Base-by-base conservation (phyloP, 2,888 invertebrate species). In the Hemicrepidius hirtus region DNA sequence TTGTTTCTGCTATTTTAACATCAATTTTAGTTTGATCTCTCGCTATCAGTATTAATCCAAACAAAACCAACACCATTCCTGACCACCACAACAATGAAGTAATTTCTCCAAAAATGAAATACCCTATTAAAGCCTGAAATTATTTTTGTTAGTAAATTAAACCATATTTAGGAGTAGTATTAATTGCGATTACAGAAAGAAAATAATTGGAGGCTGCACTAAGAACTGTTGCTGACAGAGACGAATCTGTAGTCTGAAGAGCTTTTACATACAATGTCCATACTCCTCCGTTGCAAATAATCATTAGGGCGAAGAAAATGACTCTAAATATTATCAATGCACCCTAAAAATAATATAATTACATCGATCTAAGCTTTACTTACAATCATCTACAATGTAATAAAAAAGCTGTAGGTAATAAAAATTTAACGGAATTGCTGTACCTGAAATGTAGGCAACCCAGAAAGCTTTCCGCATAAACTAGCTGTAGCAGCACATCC, bases 121-220 rank as follows among this genome's bases (percentile, higher is more conserved):
- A 87, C 3, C 95, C 95, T 67, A 93, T 87, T 40, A 94, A 70
- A 49, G 94, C 95, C 96, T 95, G 86, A 40, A 86, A 86, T 78
- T 79, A 78, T 78, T 82, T 49, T 49, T 13, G 4, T 3, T 13
- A 41, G 13, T 41, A 41, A n/a, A 49, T 24, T 35, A 28, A 32
- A 63, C 12, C 5, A 55, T 9, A 44, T 7, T 16, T 44, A 44
- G 13, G 3, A 18, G 1, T 32, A 5, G 1, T 32, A 9, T 32
- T 32, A 32, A 32, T 32, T 32, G n/a, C 13, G 12, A 18, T 53
- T 85, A 92, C 92, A 78, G 92, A 92, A 73, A 90, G 83, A 59
- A 91, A 84, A 82, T 91, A 93, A 84, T 91, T 92, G 18, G 90
- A 88, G 0, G 91, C 89, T 24, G 92, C 88, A 65, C 91, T 91